Evolutionary conservation across 2,113 vertebrate species (phyloP).

Genomic region (Triplophysa dalaica): DNA sequence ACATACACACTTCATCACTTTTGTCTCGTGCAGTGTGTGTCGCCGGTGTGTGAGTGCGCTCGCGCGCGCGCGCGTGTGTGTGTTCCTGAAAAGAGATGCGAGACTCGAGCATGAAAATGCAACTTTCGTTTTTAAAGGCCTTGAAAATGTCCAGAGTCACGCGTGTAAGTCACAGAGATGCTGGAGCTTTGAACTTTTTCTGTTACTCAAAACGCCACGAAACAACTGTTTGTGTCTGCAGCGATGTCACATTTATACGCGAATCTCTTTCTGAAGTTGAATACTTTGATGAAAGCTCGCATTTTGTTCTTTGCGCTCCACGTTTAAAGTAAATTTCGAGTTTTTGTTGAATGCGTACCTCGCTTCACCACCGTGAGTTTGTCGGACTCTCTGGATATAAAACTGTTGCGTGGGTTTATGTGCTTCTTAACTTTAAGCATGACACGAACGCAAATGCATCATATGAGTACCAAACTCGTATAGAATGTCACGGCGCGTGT

Average conservation of each 20-base stretch:
- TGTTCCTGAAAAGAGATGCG: constrained; percentile 2
- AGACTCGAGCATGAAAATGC: constrained; percentile 16
- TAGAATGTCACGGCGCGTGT: constrained; percentile 59
- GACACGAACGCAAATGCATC: not conserved
- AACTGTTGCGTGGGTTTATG: not conserved
- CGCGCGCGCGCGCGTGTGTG: not conserved
- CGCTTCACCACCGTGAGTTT: not conserved
- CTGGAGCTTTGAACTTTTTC: constrained; percentile 44
- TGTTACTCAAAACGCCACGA: not conserved
- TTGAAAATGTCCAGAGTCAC: constrained; percentile 37
- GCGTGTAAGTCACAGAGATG: constrained; percentile 4
- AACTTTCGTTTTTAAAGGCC: constrained; percentile 37
- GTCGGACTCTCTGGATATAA: not conserved
- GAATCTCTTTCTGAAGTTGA: not conserved
- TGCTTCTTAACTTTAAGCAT: too few relatives aligned
- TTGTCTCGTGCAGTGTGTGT: constrained; percentile 71
- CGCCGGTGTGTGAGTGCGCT: constrained; percentile 64
- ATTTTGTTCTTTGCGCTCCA: too few relatives aligned
- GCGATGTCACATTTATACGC: not conserved
- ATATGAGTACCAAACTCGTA: constrained; percentile 23
- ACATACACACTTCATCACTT: constrained; percentile 63
- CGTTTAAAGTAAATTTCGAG: not conserved
- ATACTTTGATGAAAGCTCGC: not conserved
- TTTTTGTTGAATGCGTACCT: constrained; percentile 8
- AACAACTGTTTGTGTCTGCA: not conserved